Percentiles rank a stretch among this genome's conserved stretches.
Evolutionary conservation across 2,113 vertebrate species (phyloP).

Genomic region (Thermophis baileyi): DNA sequence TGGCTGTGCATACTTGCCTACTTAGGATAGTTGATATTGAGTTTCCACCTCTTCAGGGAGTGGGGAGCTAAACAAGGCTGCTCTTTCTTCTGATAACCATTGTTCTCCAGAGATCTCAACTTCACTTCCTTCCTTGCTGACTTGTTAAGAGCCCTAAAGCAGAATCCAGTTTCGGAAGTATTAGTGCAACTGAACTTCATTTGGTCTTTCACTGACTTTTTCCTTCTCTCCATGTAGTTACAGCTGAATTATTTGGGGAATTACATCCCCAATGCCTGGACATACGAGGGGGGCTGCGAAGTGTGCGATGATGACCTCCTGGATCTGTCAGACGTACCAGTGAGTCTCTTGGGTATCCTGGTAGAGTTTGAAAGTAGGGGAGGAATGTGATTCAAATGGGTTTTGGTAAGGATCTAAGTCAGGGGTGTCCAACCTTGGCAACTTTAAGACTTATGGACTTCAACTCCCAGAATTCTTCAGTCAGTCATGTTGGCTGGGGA

Average conservation of each 20-base stretch:
- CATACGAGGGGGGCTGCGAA: conserved; percentile 73
- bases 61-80: neutral
- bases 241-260: conserved; percentile 80
- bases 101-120: neutral
- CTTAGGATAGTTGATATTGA: neutral
- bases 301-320: conserved; percentile 65
- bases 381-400: neutral
- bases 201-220: neutral
- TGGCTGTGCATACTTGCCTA: neutral
- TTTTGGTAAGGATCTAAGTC: neutral
- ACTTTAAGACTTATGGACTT: neutral
- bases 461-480: neutral
- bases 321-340: conserved; percentile 60
- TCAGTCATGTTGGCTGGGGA: neutral
- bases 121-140: neutral
- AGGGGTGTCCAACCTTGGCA: neutral
- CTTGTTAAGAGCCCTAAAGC: neutral
- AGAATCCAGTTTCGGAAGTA: neutral
- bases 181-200: neutral
- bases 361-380: neutral
- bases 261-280: conserved; percentile 79
- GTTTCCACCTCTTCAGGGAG: neutral
- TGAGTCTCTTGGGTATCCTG: conserved; percentile 36
- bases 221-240: conserved; percentile 53
- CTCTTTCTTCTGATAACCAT: no score